Percentiles rank a stretch among this genome's conserved stretches.
phyloP scores from a whole-genome alignment of 2,797 vertebrate species.

The Aldrovandia affinis region DNA sequence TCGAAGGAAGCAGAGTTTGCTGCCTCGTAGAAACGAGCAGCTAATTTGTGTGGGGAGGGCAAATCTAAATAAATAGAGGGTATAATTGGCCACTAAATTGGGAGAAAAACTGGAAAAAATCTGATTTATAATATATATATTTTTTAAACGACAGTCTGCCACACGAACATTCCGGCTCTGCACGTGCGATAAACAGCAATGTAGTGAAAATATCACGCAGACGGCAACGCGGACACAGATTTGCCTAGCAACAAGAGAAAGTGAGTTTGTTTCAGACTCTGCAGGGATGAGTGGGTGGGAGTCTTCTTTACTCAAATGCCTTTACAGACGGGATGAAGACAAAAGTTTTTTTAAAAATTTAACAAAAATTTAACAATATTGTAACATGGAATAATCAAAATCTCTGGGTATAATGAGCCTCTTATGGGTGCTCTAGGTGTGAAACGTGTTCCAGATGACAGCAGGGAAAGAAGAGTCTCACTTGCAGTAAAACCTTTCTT shows the following conservation, averaged over 20 bases:
- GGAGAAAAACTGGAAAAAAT: no score
- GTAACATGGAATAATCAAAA: constrained; percentile 39
- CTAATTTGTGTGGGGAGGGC: no score
- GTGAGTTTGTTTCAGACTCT: neutral
- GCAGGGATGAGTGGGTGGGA: neutral
- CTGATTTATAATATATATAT: no score
- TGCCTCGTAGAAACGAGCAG: no score
- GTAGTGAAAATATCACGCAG: no score
- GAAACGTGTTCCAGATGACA: constrained; percentile 37
- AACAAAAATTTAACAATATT: neutral
- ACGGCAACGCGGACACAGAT: neutral
- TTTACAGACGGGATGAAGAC: neutral
- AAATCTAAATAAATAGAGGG: no score
- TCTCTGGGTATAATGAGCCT: constrained; percentile 38
- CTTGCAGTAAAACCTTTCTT: constrained; percentile 46
- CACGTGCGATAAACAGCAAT: no score
- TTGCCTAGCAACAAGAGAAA: neutral
- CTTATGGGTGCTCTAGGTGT: constrained; percentile 36
- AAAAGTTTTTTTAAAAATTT: no score
- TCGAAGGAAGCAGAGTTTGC: no score
- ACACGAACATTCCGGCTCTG: neutral
- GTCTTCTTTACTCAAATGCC: neutral
- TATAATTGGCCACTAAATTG: no score
- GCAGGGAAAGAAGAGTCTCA: constrained; percentile 37
- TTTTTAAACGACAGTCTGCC: neutral